These are phyloP conservation scores for Xenopus petersii DNA, from an alignment of 2,797 vertebrate species.

Conservation along the genomic window DNA sequence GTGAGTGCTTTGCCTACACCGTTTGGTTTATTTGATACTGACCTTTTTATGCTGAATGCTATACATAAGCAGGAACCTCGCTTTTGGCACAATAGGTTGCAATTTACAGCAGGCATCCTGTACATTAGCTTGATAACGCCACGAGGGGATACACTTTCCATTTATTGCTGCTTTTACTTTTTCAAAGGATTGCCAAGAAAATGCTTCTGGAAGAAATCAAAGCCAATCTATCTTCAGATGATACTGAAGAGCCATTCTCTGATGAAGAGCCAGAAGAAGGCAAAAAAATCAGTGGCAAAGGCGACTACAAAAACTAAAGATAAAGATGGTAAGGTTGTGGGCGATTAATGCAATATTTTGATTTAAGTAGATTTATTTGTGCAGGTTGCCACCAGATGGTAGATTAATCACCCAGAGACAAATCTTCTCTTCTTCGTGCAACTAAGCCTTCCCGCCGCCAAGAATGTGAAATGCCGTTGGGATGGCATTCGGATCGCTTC, in stretches of 20 bases:
- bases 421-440: too few species aligned
- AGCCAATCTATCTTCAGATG: slow-evolving; percentile 89
- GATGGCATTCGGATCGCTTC: too few species aligned
- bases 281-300: slow-evolving; percentile 67
- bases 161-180: slow-evolving; percentile 48
- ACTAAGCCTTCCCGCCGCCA: too few species aligned
- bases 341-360: too few species aligned
- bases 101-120: background rate
- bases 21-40: too few species aligned
- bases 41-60: too few species aligned
- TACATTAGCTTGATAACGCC: background rate
- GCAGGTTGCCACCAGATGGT: too few species aligned
- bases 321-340: slow-evolving; percentile 2
- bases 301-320: slow-evolving; percentile 58
- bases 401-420: too few species aligned
- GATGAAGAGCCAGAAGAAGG: slow-evolving; percentile 76
- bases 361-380: too few species aligned
- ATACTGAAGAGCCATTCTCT: slow-evolving; percentile 78
- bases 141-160: background rate
- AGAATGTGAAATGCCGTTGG: too few species aligned
- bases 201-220: slow-evolving; percentile 98
- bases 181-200: slow-evolving; percentile 96
- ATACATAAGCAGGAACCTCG: too few species aligned
- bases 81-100: background rate
- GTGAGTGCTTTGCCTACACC: too few species aligned